phyloP scores from a whole-genome alignment of 2,888 invertebrate species.

The Nomada fucata region DNA sequence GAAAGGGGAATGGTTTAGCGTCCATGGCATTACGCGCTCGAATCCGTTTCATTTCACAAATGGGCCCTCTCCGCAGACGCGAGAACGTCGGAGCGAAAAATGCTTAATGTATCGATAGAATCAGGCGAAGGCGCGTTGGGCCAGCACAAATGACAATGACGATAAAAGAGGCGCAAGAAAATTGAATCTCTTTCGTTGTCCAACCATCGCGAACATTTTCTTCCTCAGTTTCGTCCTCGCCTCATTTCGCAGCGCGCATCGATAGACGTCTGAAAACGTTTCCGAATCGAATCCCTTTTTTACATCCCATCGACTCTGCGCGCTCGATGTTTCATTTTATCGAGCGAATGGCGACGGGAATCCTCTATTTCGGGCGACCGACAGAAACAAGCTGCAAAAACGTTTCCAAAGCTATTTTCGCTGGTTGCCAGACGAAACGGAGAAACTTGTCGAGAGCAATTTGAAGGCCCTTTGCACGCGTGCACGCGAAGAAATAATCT shows the following conservation, averaged over 20 bases:
- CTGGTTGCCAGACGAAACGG: background rate
- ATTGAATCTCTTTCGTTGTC: constrained; percentile 38
- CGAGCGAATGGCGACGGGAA: constrained; percentile 1
- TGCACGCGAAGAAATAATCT: constrained; percentile 17
- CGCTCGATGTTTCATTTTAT: constrained; percentile 33
- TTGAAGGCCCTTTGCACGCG: constrained; percentile 43
- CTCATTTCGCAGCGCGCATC: constrained; percentile 18
- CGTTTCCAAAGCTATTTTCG: background rate
- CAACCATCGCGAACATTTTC: constrained; percentile 42
- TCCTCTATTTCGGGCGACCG: background rate
- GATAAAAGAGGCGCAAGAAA: constrained; percentile 11
- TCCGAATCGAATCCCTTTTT: constrained; percentile 40
- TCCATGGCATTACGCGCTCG: too few relatives aligned
- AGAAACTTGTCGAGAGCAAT: constrained; percentile 9
- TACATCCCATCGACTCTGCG: constrained; percentile 20
- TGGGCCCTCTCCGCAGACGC: too few relatives aligned
- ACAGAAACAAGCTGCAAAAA: background rate
- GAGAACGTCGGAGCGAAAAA: background rate
- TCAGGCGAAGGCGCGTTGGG: background rate
- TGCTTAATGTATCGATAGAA: constrained; percentile 40
- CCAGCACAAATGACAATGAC: background rate
- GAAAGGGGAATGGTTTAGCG: too few relatives aligned
- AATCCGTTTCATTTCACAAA: background rate
- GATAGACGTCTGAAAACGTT: constrained; percentile 36
- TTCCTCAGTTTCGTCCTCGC: constrained; percentile 16